These are phyloP conservation scores for Umimayanthus chanpuru DNA, from an alignment of 92 coral and sea anemone species.

Conservation along the genomic window DNA sequence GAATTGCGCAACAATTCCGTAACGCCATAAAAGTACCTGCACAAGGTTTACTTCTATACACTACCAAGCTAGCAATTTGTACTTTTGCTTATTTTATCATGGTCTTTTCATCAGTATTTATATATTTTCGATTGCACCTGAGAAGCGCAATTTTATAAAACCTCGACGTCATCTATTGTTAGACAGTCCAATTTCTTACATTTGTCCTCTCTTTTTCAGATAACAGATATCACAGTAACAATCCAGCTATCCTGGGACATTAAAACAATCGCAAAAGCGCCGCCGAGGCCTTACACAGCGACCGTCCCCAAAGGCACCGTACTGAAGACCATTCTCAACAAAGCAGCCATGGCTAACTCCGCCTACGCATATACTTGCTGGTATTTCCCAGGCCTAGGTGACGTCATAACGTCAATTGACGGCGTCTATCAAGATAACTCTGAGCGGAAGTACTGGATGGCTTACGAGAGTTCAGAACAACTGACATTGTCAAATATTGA, in stretches of 20 bases:
- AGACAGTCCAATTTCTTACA: no score
- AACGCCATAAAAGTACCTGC: background rate
- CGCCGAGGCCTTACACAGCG: conserved; percentile 1
- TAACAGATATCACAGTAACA: conserved; percentile 16
- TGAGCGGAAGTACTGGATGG: conserved; percentile 19
- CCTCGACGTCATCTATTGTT: no score
- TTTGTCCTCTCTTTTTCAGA: background rate
- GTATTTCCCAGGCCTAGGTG: conserved; percentile 31
- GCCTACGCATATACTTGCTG: conserved; percentile 16
- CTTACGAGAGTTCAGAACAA: background rate
- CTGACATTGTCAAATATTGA: conserved; percentile 9
- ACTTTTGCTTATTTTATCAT: no score
- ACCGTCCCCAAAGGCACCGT: conserved; percentile 36
- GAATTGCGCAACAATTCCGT: no score
- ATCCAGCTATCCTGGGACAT: conserved; percentile 18
- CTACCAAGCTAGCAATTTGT: no score
- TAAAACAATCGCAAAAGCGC: background rate
- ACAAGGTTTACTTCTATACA: no score
- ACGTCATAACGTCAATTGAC: conserved; percentile 25
- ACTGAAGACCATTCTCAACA: conserved; percentile 26
- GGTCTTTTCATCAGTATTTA: no score
- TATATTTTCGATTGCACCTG: no score
- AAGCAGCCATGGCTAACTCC: conserved; percentile 15
- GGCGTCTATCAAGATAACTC: conserved; percentile 26
- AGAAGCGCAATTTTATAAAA: no score